Evolutionary conservation across 2,113 vertebrate species (phyloP).

Genomic region (Emydura subglobosa): DNA sequence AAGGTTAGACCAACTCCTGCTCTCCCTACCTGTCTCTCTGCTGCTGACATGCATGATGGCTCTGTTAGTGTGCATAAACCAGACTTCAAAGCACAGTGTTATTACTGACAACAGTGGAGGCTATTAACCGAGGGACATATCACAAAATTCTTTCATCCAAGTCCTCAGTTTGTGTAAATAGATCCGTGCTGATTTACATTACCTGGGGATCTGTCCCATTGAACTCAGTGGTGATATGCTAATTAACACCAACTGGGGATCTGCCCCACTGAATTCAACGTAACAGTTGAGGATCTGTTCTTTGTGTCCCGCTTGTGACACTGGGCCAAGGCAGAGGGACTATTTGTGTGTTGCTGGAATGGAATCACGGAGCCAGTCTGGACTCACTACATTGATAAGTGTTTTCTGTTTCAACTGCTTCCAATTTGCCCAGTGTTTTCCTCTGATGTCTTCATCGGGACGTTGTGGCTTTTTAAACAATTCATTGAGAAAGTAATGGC

Average conservation of each 20-base stretch:
- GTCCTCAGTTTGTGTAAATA: conserved; percentile 46
- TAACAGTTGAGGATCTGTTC: neutral
- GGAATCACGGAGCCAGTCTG: neutral
- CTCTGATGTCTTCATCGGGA: conserved; percentile 40
- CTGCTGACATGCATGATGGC: conserved; percentile 40
- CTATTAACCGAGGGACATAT: conserved; percentile 46
- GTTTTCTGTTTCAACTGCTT: conserved; percentile 17
- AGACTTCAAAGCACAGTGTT: conserved; percentile 55
- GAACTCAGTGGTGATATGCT: neutral
- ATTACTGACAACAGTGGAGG: conserved; percentile 55
- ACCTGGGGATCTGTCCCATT: neutral
- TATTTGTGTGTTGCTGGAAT: neutral
- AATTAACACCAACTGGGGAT: neutral
- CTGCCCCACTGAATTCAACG: neutral
- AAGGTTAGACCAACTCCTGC: conserved; percentile 81
- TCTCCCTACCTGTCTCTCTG: conserved; percentile 30
- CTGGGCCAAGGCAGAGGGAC: neutral
- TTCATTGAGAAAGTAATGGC: conserved; percentile 46
- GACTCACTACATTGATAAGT: neutral
- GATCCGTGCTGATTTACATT: conserved; percentile 51
- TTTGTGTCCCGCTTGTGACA: neutral
- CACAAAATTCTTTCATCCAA: conserved; percentile 61
- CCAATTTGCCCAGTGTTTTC: neutral
- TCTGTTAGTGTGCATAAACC: conserved; percentile 55
- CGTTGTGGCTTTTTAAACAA: conserved; percentile 54